phyloP scores from a whole-genome alignment of 2,888 invertebrate species.

The Tryphoninae sp. region DNA sequence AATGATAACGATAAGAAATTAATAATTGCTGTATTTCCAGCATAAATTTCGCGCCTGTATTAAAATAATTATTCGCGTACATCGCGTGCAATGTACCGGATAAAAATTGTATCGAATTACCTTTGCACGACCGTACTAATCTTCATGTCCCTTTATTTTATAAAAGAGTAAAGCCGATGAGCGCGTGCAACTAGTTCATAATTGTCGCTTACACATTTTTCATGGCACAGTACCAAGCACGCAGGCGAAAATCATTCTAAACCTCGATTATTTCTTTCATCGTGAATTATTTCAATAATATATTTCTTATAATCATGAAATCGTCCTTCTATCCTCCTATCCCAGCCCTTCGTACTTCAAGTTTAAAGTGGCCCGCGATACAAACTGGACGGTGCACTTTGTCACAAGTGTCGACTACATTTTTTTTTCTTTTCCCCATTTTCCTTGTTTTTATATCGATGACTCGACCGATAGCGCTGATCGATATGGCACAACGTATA shows the following conservation, averaged over 20 bases:
- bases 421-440: not conserved
- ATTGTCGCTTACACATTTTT: conserved; percentile 16
- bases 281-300: not conserved
- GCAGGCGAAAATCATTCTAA: not conserved
- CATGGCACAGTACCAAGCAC: not conserved
- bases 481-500: conserved; percentile 39
- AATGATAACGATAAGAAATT: no score
- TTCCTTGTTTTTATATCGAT: conserved; percentile 23
- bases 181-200: not conserved
- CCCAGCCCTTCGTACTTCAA: not conserved
- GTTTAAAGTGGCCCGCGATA: not conserved
- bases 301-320: conserved; percentile 15
- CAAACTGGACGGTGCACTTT: not conserved
- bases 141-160: not conserved
- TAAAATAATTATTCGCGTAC: no score
- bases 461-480: conserved; percentile 46
- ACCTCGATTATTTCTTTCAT: not conserved
- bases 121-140: not conserved
- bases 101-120: no score
- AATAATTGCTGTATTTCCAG: no score
- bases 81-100: no score
- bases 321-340: not conserved
- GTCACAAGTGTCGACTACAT: conserved; percentile 4
- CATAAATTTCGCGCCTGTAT: no score
- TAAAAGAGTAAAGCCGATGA: not conserved